These are phyloP conservation scores for Carlito syrichta DNA, from an alignment of 2,113 vertebrate genomes.

Conservation along the genomic window DNA sequence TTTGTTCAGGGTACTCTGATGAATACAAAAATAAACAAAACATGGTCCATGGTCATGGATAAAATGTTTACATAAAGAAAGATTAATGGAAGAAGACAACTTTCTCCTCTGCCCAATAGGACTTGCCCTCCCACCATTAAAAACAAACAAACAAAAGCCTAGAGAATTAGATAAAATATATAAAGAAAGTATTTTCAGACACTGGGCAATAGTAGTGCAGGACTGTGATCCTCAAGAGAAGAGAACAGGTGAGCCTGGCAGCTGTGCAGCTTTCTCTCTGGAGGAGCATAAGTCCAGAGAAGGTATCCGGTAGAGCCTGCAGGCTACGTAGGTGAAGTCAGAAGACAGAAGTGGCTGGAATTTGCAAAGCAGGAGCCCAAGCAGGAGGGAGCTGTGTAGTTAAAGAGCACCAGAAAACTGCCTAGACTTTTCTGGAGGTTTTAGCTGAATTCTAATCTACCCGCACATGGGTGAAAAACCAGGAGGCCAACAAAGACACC, in stretches of 20 bases:
- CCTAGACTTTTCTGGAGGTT: background rate
- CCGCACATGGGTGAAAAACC: rapidly evolving
- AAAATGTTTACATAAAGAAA: background rate
- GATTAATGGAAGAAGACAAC: background rate
- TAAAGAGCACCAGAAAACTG: background rate
- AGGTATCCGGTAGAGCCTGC: background rate
- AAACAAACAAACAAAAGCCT: background rate
- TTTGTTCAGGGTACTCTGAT: background rate
- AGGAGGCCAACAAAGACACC: background rate
- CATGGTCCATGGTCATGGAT: too few relatives aligned
- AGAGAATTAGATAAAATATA: background rate
- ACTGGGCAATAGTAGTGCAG: rapidly evolving
- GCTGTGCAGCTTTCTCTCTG: rapidly evolving
- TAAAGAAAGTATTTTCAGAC: background rate
- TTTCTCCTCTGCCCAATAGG: background rate
- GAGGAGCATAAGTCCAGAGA: background rate
- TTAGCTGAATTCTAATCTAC: background rate
- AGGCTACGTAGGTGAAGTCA: too few relatives aligned
- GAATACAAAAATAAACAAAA: background rate
- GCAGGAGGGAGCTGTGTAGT: background rate
- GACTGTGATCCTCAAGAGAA: background rate
- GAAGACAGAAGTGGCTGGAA: background rate
- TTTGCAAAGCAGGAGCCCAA: background rate
- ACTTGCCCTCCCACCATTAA: background rate
- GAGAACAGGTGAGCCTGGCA: background rate